These are phyloP conservation scores for Orthosia gracilis DNA, from an alignment of 2,888 invertebrate genomes.

Conservation along the genomic window DNA sequence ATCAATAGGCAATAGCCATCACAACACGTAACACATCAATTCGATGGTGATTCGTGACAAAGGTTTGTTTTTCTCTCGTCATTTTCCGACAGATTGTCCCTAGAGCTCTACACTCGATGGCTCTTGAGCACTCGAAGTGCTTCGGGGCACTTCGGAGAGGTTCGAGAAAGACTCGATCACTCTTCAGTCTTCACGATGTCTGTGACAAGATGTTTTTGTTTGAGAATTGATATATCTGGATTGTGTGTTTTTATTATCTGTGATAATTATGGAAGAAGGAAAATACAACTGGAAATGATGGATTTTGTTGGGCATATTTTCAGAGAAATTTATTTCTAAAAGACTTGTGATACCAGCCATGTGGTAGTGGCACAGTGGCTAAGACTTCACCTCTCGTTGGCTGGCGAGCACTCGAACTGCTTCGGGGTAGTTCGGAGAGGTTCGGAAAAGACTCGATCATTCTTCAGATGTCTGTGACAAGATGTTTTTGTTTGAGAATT, in stretches of 20 bases:
- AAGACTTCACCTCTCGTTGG: slow-evolving; percentile 59
- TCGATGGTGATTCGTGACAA: slow-evolving; percentile 71
- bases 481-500: slow-evolving; percentile 56
- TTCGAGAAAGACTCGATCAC: slow-evolving; percentile 71
- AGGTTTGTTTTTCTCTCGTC: slow-evolving; percentile 85
- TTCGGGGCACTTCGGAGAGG: slow-evolving; percentile 61
- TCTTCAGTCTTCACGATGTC: slow-evolving; percentile 44
- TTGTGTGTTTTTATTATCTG: slow-evolving; percentile 20
- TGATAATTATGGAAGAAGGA: neutral
- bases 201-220: slow-evolving; percentile 59
- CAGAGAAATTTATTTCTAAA: no score
- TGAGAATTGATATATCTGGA: slow-evolving; percentile 49
- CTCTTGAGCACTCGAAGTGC: slow-evolving; percentile 62
- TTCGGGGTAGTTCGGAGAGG: slow-evolving; percentile 61
- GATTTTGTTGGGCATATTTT: neutral
- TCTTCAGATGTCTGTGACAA: slow-evolving; percentile 53
- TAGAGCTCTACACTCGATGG: slow-evolving; percentile 71
- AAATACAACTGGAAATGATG: neutral
- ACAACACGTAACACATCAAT: slow-evolving; percentile 60
- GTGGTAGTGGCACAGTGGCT: no score
- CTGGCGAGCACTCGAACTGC: slow-evolving; percentile 62
- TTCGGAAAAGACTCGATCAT: slow-evolving; percentile 71
- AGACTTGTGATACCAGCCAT: no score
- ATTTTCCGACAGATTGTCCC: slow-evolving; percentile 82
- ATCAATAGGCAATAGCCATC: no score